phyloP scores from a whole-genome alignment of 1,140 invertebrate species.

The Philotrypesis tridentata region DNA sequence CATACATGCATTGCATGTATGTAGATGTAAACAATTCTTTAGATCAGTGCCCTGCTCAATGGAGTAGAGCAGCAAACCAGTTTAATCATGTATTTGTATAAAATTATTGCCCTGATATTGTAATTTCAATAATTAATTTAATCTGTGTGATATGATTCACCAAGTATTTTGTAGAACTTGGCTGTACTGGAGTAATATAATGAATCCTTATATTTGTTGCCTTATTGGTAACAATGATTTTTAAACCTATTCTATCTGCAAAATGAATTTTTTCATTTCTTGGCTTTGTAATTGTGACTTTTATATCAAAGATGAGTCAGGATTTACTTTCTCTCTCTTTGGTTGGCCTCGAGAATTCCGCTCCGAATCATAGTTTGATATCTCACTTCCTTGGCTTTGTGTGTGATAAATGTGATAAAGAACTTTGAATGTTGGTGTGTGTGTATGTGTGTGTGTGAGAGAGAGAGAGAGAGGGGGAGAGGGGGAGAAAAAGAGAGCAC shows the following conservation, averaged over 20 bases:
- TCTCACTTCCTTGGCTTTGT: slow-evolving; percentile 19
- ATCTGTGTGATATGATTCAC: not conserved
- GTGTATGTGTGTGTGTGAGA: too few relatives aligned
- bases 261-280: not conserved
- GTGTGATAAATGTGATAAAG: not conserved
- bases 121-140: not conserved
- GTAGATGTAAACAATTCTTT: not conserved
- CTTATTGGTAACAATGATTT: not conserved
- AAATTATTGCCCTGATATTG: not conserved
- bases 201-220: too few relatives aligned
- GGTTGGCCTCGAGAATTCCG: slow-evolving; percentile 14
- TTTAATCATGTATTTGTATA: not conserved
- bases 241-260: not conserved
- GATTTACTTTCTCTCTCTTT: slow-evolving; percentile 29
- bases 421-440: not conserved
- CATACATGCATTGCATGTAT: too few relatives aligned
- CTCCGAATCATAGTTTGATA: slow-evolving; percentile 33
- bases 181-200: not conserved
- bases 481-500: too few relatives aligned
- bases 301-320: slow-evolving; percentile 21
- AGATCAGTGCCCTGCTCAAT: not conserved
- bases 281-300: slow-evolving; percentile 20
- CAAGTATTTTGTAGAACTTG: not conserved
- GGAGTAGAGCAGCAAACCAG: not conserved
- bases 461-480: too few relatives aligned